Base-by-base conservation (phyloP, 2,888 invertebrate species). In the Colletes collaris region DNA sequence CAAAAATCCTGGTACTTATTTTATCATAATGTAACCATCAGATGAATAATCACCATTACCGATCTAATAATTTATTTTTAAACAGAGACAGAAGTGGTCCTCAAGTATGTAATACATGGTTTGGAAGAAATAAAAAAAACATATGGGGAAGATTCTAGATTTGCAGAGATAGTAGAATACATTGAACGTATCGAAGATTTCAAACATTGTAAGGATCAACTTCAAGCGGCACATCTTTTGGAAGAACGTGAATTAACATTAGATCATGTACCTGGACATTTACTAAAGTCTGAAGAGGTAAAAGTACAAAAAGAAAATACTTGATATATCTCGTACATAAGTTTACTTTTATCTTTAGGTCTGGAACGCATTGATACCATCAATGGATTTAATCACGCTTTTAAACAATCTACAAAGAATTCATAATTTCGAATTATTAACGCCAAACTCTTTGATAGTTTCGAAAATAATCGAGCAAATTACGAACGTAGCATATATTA, bases 201-300 rank as follows among this genome's bases (percentile, higher is more conserved):
- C 16, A 91, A 91, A 76, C 91, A 89, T 52, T 92, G 92, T 60
- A 86, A 88, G 8, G 95, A 95, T 83, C 93, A 94, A 10, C 88
- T 89, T 0, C 92, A 93, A 4, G 95, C 95, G 4, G 94, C 94
- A 1, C 90, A 90, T 13, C 91, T 95, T 16, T 93, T 95, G 0
- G 91, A 93, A 71, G 92, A 93, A 53, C 91, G 95, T 81, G 93
- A 94, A 63, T 95, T 96, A 63, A 94, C 94, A 8, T 92, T 96
- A 53, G 95, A 96, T 86, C 96, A 96, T 91, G 94, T 97, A n/a
- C 96, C 96, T 69, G 95, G 95, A 6, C 94, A 94, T 87, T 92
- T 96, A 78, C 93, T 96, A 59, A 96, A 95, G 85, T 94, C 95
- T 59, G 94, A 94, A 90, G 94, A 94, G 89, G 96, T 96, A 73